These are phyloP conservation scores for Coelopa frigida DNA, from an alignment of 1,140 invertebrate genomes.

Conservation along the genomic window DNA sequence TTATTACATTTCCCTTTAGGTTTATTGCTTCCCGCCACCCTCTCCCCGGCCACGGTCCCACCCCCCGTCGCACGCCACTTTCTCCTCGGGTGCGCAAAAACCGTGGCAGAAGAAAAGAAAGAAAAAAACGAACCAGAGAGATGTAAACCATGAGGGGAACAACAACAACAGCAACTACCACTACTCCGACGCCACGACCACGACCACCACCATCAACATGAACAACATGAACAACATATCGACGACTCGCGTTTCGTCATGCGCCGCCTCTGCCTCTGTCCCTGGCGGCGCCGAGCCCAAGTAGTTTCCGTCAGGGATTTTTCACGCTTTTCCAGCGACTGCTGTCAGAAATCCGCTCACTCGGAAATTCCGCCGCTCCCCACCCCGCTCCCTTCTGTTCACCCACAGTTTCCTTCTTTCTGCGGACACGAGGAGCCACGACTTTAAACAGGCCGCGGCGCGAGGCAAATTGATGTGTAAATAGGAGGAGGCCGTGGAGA, in stretches of 20 bases:
- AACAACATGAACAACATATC: not conserved
- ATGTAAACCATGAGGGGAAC: no score
- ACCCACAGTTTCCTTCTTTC: no score
- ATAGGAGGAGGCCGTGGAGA: no score
- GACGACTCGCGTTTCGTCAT: not conserved
- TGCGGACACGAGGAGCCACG: no score
- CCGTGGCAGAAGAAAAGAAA: not conserved
- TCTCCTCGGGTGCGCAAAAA: not conserved
- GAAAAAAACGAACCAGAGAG: no score
- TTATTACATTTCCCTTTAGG: conserved; percentile 45
- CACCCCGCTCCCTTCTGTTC: no score
- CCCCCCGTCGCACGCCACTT: not conserved
- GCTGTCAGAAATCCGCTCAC: conserved; percentile 29
- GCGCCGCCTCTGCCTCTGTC: not conserved
- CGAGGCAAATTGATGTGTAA: no score
- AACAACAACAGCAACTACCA: not conserved
- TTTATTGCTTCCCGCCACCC: conserved; percentile 33
- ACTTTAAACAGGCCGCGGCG: no score
- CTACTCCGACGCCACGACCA: not conserved
- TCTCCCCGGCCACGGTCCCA: not conserved
- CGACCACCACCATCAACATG: not conserved
- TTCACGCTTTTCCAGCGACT: conserved; percentile 36
- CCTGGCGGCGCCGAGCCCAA: not conserved
- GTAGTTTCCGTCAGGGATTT: conserved; percentile 21
- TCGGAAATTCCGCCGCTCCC: no score